Evolutionary conservation across 2,888 invertebrate species (phyloP).

Genomic region (Ophion costatus): DNA sequence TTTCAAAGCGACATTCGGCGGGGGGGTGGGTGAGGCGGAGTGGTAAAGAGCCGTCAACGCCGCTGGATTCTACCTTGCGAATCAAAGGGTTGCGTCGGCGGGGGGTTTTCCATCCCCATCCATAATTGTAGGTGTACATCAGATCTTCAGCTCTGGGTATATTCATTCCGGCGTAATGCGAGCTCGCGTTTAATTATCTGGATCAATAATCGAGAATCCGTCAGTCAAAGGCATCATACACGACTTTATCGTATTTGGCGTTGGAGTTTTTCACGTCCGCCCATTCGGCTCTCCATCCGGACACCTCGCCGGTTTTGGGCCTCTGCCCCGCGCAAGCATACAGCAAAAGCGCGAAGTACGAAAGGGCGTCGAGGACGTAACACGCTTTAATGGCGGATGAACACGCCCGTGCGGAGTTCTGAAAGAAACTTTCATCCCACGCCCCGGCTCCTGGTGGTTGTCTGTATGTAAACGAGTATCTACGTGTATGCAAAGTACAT

Average conservation of each 20-base stretch:
- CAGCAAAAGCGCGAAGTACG: not conserved
- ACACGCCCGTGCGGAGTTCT: slow-evolving; percentile 37
- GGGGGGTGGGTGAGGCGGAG: slow-evolving; percentile 29
- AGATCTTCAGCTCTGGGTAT: not conserved
- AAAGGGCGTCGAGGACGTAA: not conserved
- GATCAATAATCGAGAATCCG: slow-evolving; percentile 80
- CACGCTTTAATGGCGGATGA: slow-evolving; percentile 56
- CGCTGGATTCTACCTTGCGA: slow-evolving; percentile 64
- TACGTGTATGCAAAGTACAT: not conserved
- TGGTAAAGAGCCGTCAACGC: slow-evolving; percentile 55
- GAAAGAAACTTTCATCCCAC: slow-evolving; percentile 28
- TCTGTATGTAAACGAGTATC: not conserved
- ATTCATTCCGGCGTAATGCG: slow-evolving; percentile 21
- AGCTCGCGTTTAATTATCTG: slow-evolving; percentile 77
- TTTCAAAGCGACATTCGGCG: slow-evolving; percentile 51
- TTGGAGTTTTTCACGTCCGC: slow-evolving; percentile 42
- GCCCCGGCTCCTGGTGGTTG: not conserved
- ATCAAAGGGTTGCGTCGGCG: slow-evolving; percentile 76
- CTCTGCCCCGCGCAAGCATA: not conserved
- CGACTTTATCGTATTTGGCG: slow-evolving; percentile 67
- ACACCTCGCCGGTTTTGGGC: not conserved
- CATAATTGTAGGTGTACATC: slow-evolving; percentile 27
- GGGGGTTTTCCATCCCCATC: slow-evolving; percentile 10
- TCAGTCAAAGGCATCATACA: slow-evolving; percentile 68
- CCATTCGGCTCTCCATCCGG: slow-evolving; percentile 32